phyloP scores from a whole-genome alignment of 2,888 invertebrate species.

The Ormyrus thymus region DNA sequence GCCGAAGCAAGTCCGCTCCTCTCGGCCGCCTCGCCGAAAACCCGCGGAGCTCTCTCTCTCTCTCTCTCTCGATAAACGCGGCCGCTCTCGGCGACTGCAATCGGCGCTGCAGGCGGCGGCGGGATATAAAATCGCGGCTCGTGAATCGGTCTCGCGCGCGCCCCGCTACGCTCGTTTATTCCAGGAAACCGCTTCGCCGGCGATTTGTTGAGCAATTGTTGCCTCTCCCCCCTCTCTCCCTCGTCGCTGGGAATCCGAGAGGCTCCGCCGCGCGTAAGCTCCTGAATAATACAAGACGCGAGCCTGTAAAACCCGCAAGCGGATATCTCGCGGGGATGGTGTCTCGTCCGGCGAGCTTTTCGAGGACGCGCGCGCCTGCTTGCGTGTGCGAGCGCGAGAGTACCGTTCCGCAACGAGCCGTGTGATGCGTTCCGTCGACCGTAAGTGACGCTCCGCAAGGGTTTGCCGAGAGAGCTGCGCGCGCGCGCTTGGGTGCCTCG shows the following conservation, averaged over 20 bases:
- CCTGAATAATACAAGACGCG: slow-evolving; percentile 62
- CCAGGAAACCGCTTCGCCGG: slow-evolving; percentile 59
- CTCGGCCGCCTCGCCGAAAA: no score
- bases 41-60: no score
- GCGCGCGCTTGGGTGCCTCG: not conserved
- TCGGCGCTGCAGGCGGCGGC: not conserved
- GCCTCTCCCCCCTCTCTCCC: slow-evolving; percentile 18
- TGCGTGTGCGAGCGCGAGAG: not conserved
- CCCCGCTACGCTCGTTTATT: slow-evolving; percentile 57
- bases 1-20: no score
- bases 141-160: slow-evolving; percentile 8
- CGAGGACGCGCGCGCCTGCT: not conserved
- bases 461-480: not conserved
- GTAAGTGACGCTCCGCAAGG: not conserved
- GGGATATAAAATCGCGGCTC: slow-evolving; percentile 24
- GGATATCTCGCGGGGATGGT: not conserved
- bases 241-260: not conserved
- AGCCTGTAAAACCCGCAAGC: slow-evolving; percentile 25
- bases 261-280: slow-evolving; percentile 44
- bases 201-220: slow-evolving; percentile 63
- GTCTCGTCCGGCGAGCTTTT: not conserved
- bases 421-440: not conserved
- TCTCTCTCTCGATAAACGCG: no score
- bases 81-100: no score
- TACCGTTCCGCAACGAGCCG: slow-evolving; percentile 8